Conservation (phyloP, 2,888 invertebrate species). For the Euproctis similis region DNA sequence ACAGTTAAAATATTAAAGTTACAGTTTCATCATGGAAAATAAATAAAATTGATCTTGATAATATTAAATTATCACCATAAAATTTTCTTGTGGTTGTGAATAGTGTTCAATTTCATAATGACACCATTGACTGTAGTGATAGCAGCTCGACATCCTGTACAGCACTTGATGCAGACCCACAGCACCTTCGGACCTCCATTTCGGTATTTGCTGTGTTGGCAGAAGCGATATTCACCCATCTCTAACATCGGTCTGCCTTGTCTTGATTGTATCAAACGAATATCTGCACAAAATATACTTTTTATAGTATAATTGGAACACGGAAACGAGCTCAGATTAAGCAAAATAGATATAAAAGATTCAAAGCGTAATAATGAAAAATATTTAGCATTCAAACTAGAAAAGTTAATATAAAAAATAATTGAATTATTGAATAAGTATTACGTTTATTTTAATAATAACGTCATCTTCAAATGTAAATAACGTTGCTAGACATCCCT, state of each 20-base stretch:
- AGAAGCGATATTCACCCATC: slow-evolving; percentile 24
- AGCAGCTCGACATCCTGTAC: slow-evolving; percentile 20
- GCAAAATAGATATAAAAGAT: too few species aligned
- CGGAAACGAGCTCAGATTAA: too few species aligned
- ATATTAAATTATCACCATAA: too few species aligned
- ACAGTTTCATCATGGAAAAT: too few species aligned
- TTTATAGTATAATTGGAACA: too few species aligned
- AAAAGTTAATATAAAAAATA: too few species aligned
- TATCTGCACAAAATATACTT: slow-evolving; percentile 5
- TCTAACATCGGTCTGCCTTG: slow-evolving; percentile 32
- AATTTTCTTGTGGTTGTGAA: too few species aligned
- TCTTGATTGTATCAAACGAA: slow-evolving; percentile 10
- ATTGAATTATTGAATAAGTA: slow-evolving; percentile 3
- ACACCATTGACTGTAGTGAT: slow-evolving; percentile 13
- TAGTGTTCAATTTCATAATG: too few species aligned
- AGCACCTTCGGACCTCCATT: slow-evolving; percentile 17
- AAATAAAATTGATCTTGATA: too few species aligned
- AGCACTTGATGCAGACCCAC: slow-evolving; percentile 31
- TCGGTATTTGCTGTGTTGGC: slow-evolving; percentile 23
- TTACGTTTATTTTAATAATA: neutral
- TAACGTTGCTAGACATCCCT: slow-evolving; percentile 20
- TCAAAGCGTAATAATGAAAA: too few species aligned
- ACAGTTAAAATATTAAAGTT: too few species aligned
- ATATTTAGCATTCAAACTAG: too few species aligned
- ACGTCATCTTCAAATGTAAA: slow-evolving; percentile 1